Evolutionary conservation across 1,140 invertebrate genomes (phyloP).

Genomic region (Drusus annulatus): DNA sequence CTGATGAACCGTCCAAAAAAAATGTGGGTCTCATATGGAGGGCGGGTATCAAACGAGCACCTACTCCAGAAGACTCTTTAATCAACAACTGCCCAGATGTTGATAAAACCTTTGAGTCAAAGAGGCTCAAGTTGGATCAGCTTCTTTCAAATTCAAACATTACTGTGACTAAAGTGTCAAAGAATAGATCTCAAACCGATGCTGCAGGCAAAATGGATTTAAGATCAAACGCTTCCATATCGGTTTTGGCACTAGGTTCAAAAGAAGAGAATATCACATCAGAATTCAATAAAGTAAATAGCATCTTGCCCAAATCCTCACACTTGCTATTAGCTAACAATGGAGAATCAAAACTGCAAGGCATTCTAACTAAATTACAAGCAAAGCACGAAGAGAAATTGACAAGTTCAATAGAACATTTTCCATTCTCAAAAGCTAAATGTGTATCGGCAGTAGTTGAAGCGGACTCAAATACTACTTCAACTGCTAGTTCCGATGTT

Average conservation of each 20-base stretch:
- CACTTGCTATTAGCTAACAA: conserved; percentile 65
- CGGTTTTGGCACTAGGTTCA: conserved; percentile 47
- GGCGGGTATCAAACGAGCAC: conserved; percentile 25
- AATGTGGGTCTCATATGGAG: conserved; percentile 34
- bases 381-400: conserved; percentile 57
- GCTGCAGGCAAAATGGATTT: conserved; percentile 26
- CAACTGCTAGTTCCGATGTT: conserved; percentile 57
- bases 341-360: conserved; percentile 68
- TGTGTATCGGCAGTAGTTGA: conserved; percentile 62
- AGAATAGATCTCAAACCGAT: conserved; percentile 34
- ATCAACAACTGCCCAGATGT: conserved; percentile 59
- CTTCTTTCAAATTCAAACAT: conserved; percentile 65
- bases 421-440: conserved; percentile 54
- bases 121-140: conserved; percentile 68
- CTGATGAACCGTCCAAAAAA: conserved; percentile 40
- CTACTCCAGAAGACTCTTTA: conserved; percentile 27
- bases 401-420: conserved; percentile 50
- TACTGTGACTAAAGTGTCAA: conserved; percentile 62
- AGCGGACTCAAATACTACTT: conserved; percentile 65
- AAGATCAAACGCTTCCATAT: conserved; percentile 42
- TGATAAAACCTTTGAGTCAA: conserved; percentile 63
- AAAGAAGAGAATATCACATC: conserved; percentile 48
- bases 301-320: conserved; percentile 32
- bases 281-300: conserved; percentile 39
- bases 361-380: conserved; percentile 68